These are phyloP conservation scores for Platichthys flesus DNA, from an alignment of 2,113 vertebrate genomes.

Conservation along the genomic window DNA sequence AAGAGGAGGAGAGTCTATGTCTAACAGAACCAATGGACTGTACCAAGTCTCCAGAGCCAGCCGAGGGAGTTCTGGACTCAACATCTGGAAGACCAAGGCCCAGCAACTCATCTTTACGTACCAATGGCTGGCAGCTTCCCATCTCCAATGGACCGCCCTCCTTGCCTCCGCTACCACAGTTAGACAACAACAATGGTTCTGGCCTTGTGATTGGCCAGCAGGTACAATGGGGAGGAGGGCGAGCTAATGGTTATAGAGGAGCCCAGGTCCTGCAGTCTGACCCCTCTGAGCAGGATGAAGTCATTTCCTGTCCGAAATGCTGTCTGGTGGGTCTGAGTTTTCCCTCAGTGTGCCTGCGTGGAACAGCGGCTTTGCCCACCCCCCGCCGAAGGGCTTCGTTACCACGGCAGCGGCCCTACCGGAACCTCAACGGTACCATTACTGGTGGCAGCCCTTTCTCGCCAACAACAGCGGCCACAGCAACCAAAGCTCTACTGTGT, in stretches of 20 bases:
- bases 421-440: slow-evolving; percentile 87
- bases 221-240: slow-evolving; percentile 79
- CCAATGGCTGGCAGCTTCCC: slow-evolving; percentile 79
- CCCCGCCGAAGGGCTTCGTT: slow-evolving; percentile 70
- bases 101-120: slow-evolving; percentile 64
- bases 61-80: slow-evolving; percentile 49
- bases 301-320: slow-evolving; percentile 89
- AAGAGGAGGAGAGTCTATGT: slow-evolving; percentile 48
- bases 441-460: slow-evolving; percentile 38
- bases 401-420: slow-evolving; percentile 80
- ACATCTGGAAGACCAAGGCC: slow-evolving; percentile 34
- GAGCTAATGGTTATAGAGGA: slow-evolving; percentile 57
- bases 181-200: slow-evolving; percentile 87
- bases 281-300: slow-evolving; percentile 86
- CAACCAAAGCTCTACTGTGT: slow-evolving; percentile 84
- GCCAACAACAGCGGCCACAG: slow-evolving; percentile 34
- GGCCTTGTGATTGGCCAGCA: slow-evolving; percentile 82
- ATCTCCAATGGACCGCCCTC: slow-evolving; percentile 75
- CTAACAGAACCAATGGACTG: slow-evolving; percentile 85
- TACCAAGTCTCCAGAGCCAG: slow-evolving; percentile 79
- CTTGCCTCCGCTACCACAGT: slow-evolving; percentile 66
- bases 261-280: slow-evolving; percentile 62
- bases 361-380: slow-evolving; percentile 62
- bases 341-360: slow-evolving; percentile 87
- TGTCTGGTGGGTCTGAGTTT: slow-evolving; percentile 89